Evolutionary conservation across 2,797 vertebrate genomes (phyloP).

Genomic region (Gallirallus australis): DNA sequence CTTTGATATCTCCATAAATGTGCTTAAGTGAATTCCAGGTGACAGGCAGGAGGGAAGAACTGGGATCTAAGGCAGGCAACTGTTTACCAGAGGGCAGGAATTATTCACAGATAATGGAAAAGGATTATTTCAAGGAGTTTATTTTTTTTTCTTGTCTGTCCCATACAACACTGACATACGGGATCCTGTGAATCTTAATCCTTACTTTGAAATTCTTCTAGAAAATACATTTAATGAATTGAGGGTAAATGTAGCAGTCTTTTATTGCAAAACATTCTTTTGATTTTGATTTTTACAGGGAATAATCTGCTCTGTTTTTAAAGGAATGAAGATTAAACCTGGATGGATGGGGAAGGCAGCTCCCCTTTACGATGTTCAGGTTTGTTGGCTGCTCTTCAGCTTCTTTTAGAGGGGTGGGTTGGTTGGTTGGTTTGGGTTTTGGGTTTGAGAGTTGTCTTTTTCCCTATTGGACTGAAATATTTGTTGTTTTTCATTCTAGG

Average conservation of each 20-base stretch:
- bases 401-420: background rate
- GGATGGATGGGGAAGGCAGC: slow-evolving; percentile 83
- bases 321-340: slow-evolving; percentile 83
- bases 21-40: background rate
- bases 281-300: slow-evolving; percentile 73
- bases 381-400: slow-evolving; percentile 41
- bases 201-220: background rate
- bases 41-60: background rate
- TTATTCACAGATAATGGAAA: background rate
- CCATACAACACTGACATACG: background rate
- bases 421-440: background rate
- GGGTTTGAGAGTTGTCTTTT: background rate
- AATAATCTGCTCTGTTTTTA: slow-evolving; percentile 79
- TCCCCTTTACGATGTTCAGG: slow-evolving; percentile 84
- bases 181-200: background rate
- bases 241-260: background rate
- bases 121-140: background rate
- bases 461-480: background rate
- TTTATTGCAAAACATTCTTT: background rate
- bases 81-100: background rate
- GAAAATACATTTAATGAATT: background rate
- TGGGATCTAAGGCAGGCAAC: background rate
- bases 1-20: background rate
- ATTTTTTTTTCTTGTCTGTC: background rate
- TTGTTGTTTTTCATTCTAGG: slow-evolving; percentile 67